These are phyloP conservation scores for Elymnias hypermnestra DNA, from an alignment of 1,140 invertebrate species.

Conservation along the genomic window DNA sequence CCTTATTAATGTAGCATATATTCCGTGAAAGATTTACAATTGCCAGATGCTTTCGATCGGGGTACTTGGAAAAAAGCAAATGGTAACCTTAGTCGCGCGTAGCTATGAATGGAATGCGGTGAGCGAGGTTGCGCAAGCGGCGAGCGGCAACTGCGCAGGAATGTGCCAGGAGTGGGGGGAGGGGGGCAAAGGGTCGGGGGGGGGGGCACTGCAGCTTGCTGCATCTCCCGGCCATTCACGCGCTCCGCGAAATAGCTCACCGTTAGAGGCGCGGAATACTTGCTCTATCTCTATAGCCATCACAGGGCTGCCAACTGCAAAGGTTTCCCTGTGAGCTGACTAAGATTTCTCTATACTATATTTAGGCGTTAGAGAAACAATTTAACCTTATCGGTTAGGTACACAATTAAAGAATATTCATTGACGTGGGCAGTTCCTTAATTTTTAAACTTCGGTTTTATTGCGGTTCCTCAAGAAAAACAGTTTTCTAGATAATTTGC, in stretches of 20 bases:
- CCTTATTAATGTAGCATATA: too few species aligned
- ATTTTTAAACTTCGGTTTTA: too few species aligned
- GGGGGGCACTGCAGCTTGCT: conserved; percentile 49
- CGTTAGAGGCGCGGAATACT: conserved; percentile 67
- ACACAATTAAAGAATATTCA: too few species aligned
- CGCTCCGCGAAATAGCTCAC: conserved; percentile 70
- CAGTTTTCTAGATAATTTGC: too few species aligned
- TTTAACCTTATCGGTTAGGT: too few species aligned
- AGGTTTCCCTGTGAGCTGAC: too few species aligned
- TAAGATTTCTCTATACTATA: too few species aligned
- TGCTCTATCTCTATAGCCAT: conserved; percentile 54
- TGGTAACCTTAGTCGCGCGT: conserved; percentile 42
- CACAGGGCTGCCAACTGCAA: conserved; percentile 14
- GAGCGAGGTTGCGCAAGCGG: conserved; percentile 64
- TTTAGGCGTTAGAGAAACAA: too few species aligned
- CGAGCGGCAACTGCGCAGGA: conserved; percentile 42
- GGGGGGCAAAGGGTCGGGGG: conserved; percentile 20
- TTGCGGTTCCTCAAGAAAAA: too few species aligned
- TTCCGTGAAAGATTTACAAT: too few species aligned
- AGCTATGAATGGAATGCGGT: conserved; percentile 72
- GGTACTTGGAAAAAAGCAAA: not conserved
- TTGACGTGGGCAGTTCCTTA: too few species aligned
- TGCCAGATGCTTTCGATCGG: too few species aligned
- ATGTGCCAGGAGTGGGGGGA: conserved; percentile 34
- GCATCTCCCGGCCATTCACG: conserved; percentile 70